These are phyloP conservation scores for Cantharis flavilabris DNA, from an alignment of 2,888 invertebrate genomes.

Conservation along the genomic window DNA sequence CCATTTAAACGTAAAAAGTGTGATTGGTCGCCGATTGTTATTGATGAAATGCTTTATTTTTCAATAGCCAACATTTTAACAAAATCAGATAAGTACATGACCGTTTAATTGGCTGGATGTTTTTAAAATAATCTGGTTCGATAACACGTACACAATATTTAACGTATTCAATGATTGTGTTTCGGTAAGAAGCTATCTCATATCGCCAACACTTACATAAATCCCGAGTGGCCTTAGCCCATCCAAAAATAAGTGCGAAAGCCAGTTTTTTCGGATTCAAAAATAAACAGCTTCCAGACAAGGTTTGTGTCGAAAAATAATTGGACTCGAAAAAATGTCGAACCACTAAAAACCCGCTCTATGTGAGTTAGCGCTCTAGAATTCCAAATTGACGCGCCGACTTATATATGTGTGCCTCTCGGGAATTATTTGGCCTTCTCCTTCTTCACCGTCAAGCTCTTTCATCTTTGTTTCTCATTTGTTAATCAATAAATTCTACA, in stretches of 20 bases:
- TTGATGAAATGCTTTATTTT: neutral
- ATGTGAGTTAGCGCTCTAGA: slow-evolving; percentile 50
- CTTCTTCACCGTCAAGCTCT: slow-evolving; percentile 12
- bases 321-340: slow-evolving; percentile 50
- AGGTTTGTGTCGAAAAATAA: slow-evolving; percentile 52
- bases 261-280: slow-evolving; percentile 46
- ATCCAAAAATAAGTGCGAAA: slow-evolving; percentile 46
- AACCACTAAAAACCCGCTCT: slow-evolving; percentile 48
- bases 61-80: neutral
- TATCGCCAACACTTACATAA: slow-evolving; percentile 45
- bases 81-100: slow-evolving; percentile 23
- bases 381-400: slow-evolving; percentile 50
- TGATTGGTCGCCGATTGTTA: slow-evolving; percentile 1
- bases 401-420: slow-evolving; percentile 39
- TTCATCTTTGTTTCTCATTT: slow-evolving; percentile 11
- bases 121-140: slow-evolving; percentile 22
- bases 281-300: slow-evolving; percentile 47
- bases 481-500: neutral
- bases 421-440: slow-evolving; percentile 24
- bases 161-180: slow-evolving; percentile 31
- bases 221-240: slow-evolving; percentile 41
- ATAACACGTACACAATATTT: slow-evolving; percentile 27
- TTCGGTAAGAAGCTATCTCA: slow-evolving; percentile 37
- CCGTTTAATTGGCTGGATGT: slow-evolving; percentile 23
- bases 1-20: neutral